Conservation (phyloP, 2,113 vertebrate genomes). For the Indicator maculatus region DNA sequence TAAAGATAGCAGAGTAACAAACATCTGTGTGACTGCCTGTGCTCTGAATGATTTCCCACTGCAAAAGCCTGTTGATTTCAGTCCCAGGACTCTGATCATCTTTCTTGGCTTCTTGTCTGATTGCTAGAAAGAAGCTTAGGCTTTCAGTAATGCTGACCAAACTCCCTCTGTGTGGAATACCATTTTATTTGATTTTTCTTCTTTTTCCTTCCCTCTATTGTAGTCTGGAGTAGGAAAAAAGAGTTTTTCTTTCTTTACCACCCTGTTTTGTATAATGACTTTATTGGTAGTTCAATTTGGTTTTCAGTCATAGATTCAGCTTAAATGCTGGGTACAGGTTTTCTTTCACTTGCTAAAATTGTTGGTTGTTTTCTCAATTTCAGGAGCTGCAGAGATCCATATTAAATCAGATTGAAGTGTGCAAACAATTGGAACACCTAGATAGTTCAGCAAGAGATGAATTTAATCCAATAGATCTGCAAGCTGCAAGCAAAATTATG, state of each 20-base stretch:
- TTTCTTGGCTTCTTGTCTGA: not conserved
- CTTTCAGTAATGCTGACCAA: not conserved
- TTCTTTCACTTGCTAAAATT: not conserved
- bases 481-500: conserved; percentile 74
- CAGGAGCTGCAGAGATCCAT: conserved; percentile 69
- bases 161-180: not conserved
- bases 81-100: not conserved
- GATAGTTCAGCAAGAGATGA: conserved; percentile 56
- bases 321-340: not conserved
- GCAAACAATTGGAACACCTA: conserved; percentile 76
- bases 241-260: not conserved
- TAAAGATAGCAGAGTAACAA: not conserved
- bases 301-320: not conserved
- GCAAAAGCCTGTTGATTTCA: not conserved
- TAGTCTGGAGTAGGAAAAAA: not conserved
- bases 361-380: conserved; percentile 17
- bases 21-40: not conserved
- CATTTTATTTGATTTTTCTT: not conserved
- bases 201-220: not conserved
- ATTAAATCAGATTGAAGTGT: conserved; percentile 79
- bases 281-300: not conserved
- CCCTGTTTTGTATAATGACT: not conserved
- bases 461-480: conserved; percentile 80
- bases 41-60: not conserved
- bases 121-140: not conserved